phyloP scores from a whole-genome alignment of 2,888 invertebrate genomes.

The Oscheius myriophilus region DNA sequence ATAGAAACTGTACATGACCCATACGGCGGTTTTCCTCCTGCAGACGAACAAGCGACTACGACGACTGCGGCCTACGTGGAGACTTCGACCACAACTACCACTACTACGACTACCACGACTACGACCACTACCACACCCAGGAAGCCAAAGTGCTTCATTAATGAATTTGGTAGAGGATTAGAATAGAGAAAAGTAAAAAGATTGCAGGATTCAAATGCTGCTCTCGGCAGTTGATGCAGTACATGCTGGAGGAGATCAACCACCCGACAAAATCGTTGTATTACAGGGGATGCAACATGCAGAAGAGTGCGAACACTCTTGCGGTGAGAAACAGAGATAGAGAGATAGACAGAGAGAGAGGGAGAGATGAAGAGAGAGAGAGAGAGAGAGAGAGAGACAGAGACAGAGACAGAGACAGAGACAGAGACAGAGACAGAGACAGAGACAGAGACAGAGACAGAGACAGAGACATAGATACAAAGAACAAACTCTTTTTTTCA shows the following conservation, averaged over 20 bases:
- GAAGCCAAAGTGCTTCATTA: conserved; percentile 3
- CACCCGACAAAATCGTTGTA: conserved; percentile 2
- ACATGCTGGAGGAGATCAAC: conserved; percentile 7
- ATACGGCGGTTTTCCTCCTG: neutral
- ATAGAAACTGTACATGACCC: too few species aligned
- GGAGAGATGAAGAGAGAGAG: too few species aligned
- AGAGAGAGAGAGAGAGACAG: too few species aligned
- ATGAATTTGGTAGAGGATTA: conserved; percentile 6
- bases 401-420: too few species aligned
- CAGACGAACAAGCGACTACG: conserved; percentile 5
- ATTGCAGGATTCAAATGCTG: conserved; percentile 12
- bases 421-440: too few species aligned
- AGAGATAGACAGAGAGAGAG: too few species aligned
- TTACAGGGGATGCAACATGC: conserved; percentile 14
- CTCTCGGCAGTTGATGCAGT: neutral
- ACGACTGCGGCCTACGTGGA: neutral
- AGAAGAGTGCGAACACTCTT: neutral
- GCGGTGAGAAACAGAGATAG: neutral
- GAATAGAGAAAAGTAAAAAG: neutral
- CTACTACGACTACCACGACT: conserved; percentile 1
- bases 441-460: too few species aligned
- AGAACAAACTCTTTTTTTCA: neutral
- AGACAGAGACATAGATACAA: too few species aligned
- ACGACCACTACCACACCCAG: neutral
- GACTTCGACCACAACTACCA: neutral